Base-by-base conservation (phyloP, 2,797 vertebrate genomes). In the Chanos chanos region DNA sequence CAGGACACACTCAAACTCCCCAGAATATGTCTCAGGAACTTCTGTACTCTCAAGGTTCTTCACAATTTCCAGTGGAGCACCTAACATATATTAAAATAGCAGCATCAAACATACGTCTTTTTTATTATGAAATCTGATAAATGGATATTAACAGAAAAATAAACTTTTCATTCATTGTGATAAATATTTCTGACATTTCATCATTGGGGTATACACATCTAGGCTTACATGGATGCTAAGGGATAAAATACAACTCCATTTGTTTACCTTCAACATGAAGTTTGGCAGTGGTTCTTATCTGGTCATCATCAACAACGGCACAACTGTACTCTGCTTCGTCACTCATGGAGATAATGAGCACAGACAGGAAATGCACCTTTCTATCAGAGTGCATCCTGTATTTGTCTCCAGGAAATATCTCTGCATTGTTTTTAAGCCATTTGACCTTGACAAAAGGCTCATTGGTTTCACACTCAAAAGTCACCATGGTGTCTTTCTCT, bases 331-430 rank as follows among this genome's bases (percentile, higher is more conserved):
- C 94, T 2, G 93, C 92, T 53, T 87, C 89, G 37, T 99, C 97
- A 8, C 76, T 90, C 82, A 91, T 87, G 8, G 86, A 86, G 52
- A 99, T 92, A 15, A 85, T 78, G 52, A 97, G 82, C n/a, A 99
- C 85, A 8, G 97, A 99, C 64, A 99, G 88, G 80, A 99, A 96
- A 78, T 99, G 97, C 67, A 92, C 93, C 71, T 97, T 99, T 67
- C 97, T 91, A 83, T 99, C 97, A 7, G 95, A 99, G 75, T 98
- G 97, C 91, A 94, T 99, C 66, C 95, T 90, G 54, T 96, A 99
- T 81, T 99, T 99, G 82, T 99, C 94, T 79, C 96, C 94, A 1
- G 90, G 88, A 71, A 88, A 87, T 81, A 99, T 88, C 73, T 94
- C 92, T 45, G 82, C 52, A 65, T 92, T 86, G 69, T 95, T 88